A percentile compares a stretch with the other conserved stretches of the same genome.
Conservation (phyloP, 2,113 vertebrate genomes). For the Toxostoma redivivum region DNA sequence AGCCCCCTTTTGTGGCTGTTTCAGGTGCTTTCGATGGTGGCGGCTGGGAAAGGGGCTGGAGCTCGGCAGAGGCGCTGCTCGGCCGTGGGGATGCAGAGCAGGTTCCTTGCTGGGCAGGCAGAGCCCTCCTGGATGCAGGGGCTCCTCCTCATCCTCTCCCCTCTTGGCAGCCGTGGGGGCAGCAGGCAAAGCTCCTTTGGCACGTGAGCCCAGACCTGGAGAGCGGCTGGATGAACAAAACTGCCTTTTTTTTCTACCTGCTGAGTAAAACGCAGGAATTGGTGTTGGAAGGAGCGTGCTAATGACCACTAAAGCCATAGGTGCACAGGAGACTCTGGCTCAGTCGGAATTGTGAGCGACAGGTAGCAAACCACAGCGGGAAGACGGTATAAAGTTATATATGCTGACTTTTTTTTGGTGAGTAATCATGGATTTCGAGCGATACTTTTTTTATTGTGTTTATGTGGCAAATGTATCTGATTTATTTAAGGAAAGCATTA, state of each 20-base stretch:
- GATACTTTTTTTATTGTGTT: conserved; percentile 57
- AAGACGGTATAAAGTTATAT: neutral
- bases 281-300: neutral
- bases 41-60: conserved; percentile 56
- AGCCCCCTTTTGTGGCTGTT: conserved; percentile 58
- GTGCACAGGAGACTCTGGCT: neutral
- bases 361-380: conserved; percentile 4
- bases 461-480: conserved; percentile 53
- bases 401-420: conserved; percentile 43
- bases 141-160: neutral
- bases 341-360: neutral
- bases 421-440: conserved; percentile 61
- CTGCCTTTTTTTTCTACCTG: conserved; percentile 1
- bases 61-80: conserved; percentile 36
- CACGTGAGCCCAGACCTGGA: neutral
- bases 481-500: conserved; percentile 70
- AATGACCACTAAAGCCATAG: conserved; percentile 49
- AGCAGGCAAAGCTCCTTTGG: neutral
- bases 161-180: fast-evolving
- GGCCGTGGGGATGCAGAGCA: neutral
- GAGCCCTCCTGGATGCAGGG: neutral
- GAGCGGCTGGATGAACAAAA: neutral
- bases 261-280: neutral
- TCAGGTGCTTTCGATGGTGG: conserved; percentile 54
- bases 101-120: conserved; percentile 7